These are phyloP conservation scores for Resseliella maxima DNA, from an alignment of 2,888 invertebrate species.

Conservation along the genomic window DNA sequence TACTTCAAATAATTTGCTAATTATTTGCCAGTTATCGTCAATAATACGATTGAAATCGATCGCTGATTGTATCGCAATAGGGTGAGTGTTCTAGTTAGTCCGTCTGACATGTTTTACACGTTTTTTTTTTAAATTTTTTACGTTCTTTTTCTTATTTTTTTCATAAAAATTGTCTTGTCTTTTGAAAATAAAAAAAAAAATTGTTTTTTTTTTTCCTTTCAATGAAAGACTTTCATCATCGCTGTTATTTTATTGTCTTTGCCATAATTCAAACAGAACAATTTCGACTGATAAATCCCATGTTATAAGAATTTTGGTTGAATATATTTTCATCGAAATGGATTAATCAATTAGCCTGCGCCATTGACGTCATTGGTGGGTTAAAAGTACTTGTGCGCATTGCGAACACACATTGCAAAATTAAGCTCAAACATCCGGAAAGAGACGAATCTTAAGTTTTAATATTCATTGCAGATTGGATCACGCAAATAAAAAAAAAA, in stretches of 20 bases:
- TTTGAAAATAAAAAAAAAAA: no score
- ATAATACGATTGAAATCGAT: background rate
- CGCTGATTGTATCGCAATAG: background rate
- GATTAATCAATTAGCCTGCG: slow-evolving; percentile 1
- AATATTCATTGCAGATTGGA: slow-evolving; percentile 1
- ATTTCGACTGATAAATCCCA: background rate
- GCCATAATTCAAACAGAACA: background rate
- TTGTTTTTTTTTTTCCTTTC: no score
- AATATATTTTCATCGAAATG: background rate
- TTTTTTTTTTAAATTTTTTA: no score
- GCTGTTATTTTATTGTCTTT: background rate
- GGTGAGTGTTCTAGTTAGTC: slow-evolving; percentile 11
- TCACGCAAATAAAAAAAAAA: background rate
- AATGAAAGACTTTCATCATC: background rate
- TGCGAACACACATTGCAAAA: slow-evolving; percentile 6
- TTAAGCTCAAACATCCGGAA: slow-evolving; percentile 42
- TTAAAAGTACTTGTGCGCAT: background rate
- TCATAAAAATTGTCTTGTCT: no score
- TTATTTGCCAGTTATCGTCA: background rate
- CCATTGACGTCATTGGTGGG: slow-evolving; percentile 19
- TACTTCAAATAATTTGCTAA: background rate
- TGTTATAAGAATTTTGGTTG: background rate
- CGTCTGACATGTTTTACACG: background rate
- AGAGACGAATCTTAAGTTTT: slow-evolving; percentile 32
- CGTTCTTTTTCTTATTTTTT: no score